Base-by-base conservation (phyloP, 2,888 invertebrate genomes). In the Lepas anatifera region DNA sequence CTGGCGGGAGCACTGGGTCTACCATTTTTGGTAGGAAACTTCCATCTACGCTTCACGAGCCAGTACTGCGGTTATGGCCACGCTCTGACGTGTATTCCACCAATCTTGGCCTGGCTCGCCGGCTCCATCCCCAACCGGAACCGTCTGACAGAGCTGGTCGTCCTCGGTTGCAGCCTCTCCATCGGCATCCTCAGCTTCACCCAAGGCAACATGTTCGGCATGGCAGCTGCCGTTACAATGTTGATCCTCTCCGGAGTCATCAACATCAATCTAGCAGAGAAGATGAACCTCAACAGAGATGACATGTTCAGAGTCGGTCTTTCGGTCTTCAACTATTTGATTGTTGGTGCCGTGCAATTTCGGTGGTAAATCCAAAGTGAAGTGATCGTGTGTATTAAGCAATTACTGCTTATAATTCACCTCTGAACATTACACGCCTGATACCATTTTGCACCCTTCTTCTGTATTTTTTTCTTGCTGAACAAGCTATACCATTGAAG, bases 231-330 rank as follows among this genome's bases (percentile, higher is more conserved):
- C 18, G 58, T 32, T 18, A 32, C 32, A 29, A 58, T 58, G 58
- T 22, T 58, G 32, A 32, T 32, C 58, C 58, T 58, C 18, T 58
- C 58, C 58, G 58, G 58, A 16, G 58, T 58, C 58, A 58, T 58
- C 58, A 58, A 58, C 58, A 32, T 58, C 32, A 58, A 58, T 22
- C 58, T 58, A 3, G 58, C 58, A 16, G 58, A 58, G 27, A 3
- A 58, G 58, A 29, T 58, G 32, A 32, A 18, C 58, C 58, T 58
- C 32, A 58, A 58, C 58, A 13, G 58, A 32, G 58, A 58, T 32
- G 58, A 58, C 32, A 58, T 58, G 58, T 58, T 58, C 32, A 29
- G 58, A 7, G 58, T 58, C 18, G 58, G 58, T 2, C 58, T 58
- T 18, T 11, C 58, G 3, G 11, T 6, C 6, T 58, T 58, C 58